These are phyloP conservation scores for Potamarius usumacintae DNA, from an alignment of 2,113 vertebrate species.

Conservation along the genomic window DNA sequence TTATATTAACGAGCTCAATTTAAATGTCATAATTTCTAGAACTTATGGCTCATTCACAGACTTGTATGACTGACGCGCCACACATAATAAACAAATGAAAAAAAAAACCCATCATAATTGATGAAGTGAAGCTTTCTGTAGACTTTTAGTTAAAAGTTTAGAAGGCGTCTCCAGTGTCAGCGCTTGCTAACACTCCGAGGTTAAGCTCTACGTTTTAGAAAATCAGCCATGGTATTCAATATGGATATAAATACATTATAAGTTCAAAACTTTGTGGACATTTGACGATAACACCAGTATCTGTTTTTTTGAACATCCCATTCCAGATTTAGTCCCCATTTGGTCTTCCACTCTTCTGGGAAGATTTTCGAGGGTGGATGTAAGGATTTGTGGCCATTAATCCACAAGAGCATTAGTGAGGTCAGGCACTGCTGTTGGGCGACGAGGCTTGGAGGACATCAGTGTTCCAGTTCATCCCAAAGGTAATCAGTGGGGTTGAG, in stretches of 20 bases:
- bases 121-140: neutral
- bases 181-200: neutral
- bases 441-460: neutral
- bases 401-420: too few species aligned
- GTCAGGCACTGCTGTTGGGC: neutral
- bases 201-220: neutral
- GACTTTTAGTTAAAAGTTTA: neutral
- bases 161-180: neutral
- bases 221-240: neutral
- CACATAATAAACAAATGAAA: neutral
- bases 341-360: too few species aligned
- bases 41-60: neutral
- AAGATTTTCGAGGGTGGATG: too few species aligned
- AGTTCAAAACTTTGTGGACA: neutral
- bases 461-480: neutral
- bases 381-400: too few species aligned
- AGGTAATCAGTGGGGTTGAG: neutral
- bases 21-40: too few species aligned
- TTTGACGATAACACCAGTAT: neutral
- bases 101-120: neutral
- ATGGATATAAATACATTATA: neutral
- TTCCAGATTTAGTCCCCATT: neutral
- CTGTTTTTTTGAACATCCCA: neutral
- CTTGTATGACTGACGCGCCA: too few species aligned
- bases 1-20: neutral